Percentiles rank a stretch among this genome's conserved stretches.
Evolutionary conservation across 2,888 invertebrate genomes (phyloP).

Genomic region (Lochmaea capreae): DNA sequence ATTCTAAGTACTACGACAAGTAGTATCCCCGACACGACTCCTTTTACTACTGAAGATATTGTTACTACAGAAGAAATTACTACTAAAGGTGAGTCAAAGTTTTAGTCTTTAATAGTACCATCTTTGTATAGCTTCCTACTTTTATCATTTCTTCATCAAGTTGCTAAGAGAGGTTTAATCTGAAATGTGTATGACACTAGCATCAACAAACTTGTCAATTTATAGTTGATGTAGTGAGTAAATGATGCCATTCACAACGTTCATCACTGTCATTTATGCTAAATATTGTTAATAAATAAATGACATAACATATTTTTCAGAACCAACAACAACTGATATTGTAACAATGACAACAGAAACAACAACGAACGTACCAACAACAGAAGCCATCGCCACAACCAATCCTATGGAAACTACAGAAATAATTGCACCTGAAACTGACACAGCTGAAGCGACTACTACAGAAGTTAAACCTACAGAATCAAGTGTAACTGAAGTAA

Average conservation of each 20-base stretch:
- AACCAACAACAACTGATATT: neutral
- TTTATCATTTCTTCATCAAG: no score
- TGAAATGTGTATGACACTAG: no score
- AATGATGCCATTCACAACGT: no score
- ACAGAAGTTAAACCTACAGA: slow-evolving; percentile 15
- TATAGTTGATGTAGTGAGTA: no score
- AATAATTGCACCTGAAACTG: slow-evolving; percentile 1
- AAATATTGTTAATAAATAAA: no score
- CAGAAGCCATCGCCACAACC: slow-evolving; percentile 33
- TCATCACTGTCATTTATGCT: no score
- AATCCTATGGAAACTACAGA: slow-evolving; percentile 21
- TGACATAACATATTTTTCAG: no score
- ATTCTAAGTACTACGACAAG: neutral
- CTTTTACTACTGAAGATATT: neutral
- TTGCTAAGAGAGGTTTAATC: no score
- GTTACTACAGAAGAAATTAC: neutral
- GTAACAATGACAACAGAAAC: slow-evolving; percentile 27
- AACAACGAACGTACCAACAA: slow-evolving; percentile 18
- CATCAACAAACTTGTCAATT: no score
- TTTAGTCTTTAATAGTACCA: neutral
- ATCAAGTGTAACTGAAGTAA: slow-evolving; percentile 30
- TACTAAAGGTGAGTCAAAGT: slow-evolving; percentile 14
- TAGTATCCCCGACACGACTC: no score
- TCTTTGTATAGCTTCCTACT: no score
- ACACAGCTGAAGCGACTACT: neutral